Evolutionary conservation across 2,113 vertebrate genomes (phyloP), one percentile per base, ranked within the genome.

Genomic region (Oncorhynchus masou): DNA sequence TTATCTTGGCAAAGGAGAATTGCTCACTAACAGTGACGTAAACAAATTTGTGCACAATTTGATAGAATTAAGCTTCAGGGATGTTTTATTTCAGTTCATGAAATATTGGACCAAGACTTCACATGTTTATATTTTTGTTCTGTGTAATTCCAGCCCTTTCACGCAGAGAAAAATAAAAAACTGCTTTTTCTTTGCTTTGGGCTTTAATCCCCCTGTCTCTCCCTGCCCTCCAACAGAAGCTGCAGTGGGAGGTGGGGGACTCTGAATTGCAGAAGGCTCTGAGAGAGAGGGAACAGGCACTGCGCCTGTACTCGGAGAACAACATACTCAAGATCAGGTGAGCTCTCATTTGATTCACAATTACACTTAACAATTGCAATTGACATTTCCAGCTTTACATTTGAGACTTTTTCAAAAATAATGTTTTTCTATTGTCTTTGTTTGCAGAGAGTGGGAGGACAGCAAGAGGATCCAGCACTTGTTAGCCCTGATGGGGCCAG

Each of bases 271-370:
- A 98, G 80, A 98, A 94, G 64, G 98, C 97, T 13, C 87, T 99
- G 71, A 97, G 97, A 62, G 97, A 98, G 76, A 92, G 95, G 66
- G 98, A 99, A 68, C 96, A 97, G 0, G 95, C 95, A 1, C 90
- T 99, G 25, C 92, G 96, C 6, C 95, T 99, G n/a, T 95, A 95
- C 79, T 93, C 97, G 0, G 97, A 99, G 89, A 99, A 99, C 0
- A 97, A 99, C 83, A 85, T 95, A 1, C 94, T 99, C 5, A 97
- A 97, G 83, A 98, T 99, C 92, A 97, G 96, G 98, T 99, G 64
- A 66, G 16, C 27, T n/a, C 9, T 45, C 65, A 0, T 51, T 71
- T 62, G 4, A 20, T 62, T 62, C 59, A 24, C 59, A 62, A n/a
- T 8, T 62, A 62, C 59, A n/a, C 3, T n/a, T 7, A 16, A 62